Percentiles rank a stretch among this genome's conserved stretches.
Conservation (phyloP, 2,797 vertebrate species). For the Synaphobranchus kaupii region DNA sequence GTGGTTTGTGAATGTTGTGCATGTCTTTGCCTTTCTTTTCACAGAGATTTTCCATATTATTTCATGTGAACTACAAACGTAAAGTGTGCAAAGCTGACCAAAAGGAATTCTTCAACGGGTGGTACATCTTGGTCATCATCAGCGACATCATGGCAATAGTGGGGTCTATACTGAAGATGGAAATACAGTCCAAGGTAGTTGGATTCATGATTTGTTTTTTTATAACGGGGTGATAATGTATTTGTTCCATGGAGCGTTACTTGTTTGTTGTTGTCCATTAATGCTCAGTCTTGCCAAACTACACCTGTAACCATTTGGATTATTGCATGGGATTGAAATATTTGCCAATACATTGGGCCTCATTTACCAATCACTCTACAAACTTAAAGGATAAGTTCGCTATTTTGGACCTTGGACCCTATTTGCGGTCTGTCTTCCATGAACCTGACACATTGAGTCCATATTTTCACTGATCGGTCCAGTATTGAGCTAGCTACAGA, state of each 20-base stretch:
- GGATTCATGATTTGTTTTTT: neutral
- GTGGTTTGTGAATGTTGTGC: neutral
- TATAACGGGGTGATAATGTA: neutral
- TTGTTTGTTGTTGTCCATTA: neutral
- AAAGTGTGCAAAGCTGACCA: conserved; percentile 79
- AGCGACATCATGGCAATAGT: conserved; percentile 90
- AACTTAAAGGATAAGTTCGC: no score
- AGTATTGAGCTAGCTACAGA: no score
- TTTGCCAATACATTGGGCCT: neutral
- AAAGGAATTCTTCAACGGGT: conserved; percentile 88
- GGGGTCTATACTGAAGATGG: conserved; percentile 95
- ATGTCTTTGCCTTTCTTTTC: conserved; percentile 32
- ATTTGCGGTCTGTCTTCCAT: no score
- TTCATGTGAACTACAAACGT: conserved; percentile 79
- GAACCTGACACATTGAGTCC: no score
- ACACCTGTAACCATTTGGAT: neutral
- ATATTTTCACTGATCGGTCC: no score
- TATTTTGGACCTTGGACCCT: no score
- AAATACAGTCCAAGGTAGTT: conserved; percentile 93
- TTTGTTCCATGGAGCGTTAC: neutral
- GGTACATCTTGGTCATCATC: conserved; percentile 91
- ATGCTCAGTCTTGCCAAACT: neutral
- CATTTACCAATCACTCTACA: no score
- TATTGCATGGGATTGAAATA: neutral
- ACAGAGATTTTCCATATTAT: conserved; percentile 87